These are phyloP conservation scores for Drosophila jambulina DNA, from an alignment of 1,140 invertebrate species.

Conservation along the genomic window DNA sequence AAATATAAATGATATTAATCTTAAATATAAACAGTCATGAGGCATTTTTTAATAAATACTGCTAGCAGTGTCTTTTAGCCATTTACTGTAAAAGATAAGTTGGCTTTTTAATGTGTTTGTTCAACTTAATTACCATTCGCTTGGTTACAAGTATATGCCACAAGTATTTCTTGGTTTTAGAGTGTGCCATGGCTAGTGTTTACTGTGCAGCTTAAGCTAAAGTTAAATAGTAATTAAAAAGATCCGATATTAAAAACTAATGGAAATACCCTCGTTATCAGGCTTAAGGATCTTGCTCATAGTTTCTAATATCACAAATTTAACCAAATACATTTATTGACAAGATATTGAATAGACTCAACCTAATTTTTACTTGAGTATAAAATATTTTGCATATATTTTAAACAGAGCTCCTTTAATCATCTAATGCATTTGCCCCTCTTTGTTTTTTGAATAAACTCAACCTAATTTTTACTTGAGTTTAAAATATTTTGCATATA, in stretches of 20 bases:
- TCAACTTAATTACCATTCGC: constrained; percentile 4
- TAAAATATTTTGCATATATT: background rate
- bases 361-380: too few relatives aligned
- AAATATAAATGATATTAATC: background rate
- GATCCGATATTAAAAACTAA: background rate
- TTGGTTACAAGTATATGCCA: background rate
- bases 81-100: too few relatives aligned
- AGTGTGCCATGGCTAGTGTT: too few relatives aligned
- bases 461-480: too few relatives aligned
- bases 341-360: too few relatives aligned
- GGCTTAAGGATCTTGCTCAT: background rate
- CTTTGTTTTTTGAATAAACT: too few relatives aligned
- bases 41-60: too few relatives aligned
- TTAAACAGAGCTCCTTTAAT: background rate
- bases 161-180: too few relatives aligned
- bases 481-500: background rate
- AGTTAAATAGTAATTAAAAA: background rate
- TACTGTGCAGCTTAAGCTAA: background rate
- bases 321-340: background rate
- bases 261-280: background rate
- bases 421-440: background rate
- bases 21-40: background rate
- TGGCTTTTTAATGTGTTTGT: constrained; percentile 1
- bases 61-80: background rate
- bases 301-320: background rate